Base-by-base conservation (phyloP, 2,797 vertebrate species). In the Apogon talboti region DNA sequence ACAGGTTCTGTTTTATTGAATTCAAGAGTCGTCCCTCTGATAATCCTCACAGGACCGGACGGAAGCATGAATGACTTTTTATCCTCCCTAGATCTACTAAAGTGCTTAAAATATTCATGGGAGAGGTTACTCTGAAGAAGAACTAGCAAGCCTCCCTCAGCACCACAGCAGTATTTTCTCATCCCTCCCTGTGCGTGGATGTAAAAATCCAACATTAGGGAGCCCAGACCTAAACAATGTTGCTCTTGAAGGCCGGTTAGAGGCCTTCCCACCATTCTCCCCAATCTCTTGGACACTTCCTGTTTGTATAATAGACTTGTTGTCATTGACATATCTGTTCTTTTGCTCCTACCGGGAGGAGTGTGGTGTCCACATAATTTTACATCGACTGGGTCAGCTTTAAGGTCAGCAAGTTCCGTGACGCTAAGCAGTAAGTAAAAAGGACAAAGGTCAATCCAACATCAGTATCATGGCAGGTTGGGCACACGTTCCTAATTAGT, bases 231-330 rank as follows among this genome's bases (percentile, higher is more conserved):
- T 74, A 90, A 90, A 90, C 85, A 90, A 79, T 89, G 75, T 84
- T 48, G 15, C 83, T 82, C 53, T 78, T n/a, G 18, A 68, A 75
- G 71, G 79, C 66, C 59, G 19, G 14, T 49, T 18, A 11, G 11
- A 71, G 42, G 67, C 76, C 86, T 89, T 87, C 86, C 84, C 84
- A 82, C 70, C 60, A 68, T 78, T 74, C 75, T 45, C 59, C 28
- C 44, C 72, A 74, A 78, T 84, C 80, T 84, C 44, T 65, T 14
- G 28, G 60, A 50, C 12, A 2, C 79, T 92, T 92, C 90, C 92
- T 93, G 89, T 92, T 93, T 89, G 84, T 87, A 70, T 66, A 81
- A 83, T 74, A 81, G 76, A 85, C 84, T 87, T 88, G 79, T 90
- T 84, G 77, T 81, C 78, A 85, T 87, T 84, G 68, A 82, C 75